Base-by-base conservation (phyloP, 2,888 invertebrate genomes). In the Andrena fulva region DNA sequence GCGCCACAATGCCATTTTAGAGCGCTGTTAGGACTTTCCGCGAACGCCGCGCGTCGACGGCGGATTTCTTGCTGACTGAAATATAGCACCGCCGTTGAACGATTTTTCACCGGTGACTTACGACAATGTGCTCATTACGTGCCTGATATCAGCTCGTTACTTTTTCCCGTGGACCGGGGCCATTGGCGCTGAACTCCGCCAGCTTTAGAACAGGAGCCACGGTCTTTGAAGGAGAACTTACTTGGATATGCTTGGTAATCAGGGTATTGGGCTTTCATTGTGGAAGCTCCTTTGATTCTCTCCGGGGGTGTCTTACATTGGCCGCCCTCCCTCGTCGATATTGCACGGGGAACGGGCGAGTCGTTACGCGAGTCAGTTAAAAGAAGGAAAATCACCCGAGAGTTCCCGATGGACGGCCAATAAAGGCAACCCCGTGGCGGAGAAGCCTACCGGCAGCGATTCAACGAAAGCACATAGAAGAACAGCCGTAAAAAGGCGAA, bases 1-100 rank as follows among this genome's bases (percentile, higher is more conserved):
- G 91, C 91, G 91, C 87, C 85, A 87, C 90, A 90, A 89, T 89
- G 90, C 89, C 86, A 89, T 87, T 88, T 90, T 89, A 90, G 87
- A 89, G 86, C 88, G 89, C 87, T 89, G 91, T 90, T 90, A 89
- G 89, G 87, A 89, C 90, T 88, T 88, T 75, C 73, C 76, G 62
- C 85, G 71, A 72, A 74, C 63, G 60, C 33, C 56, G 48, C 63
- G 48, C 60, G 24, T 63, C 63, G 54, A 62, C 59, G 60, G 27
- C 48, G 54, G 20, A 52, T 63, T 80, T 71, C 66, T 72, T 72
- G 66, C 12, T n/a, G 24, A 8, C 62, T 68, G 42, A 74, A 63
- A 74, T n/a, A 56, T 29, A 12, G 62, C 62, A 10, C 20, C 48
- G 29, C 12, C 20, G 24, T 8, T n/a, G 16, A 42, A 48, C 7